Evolutionary conservation across 2,888 invertebrate species (phyloP).

Genomic region (Tipula confusa): DNA sequence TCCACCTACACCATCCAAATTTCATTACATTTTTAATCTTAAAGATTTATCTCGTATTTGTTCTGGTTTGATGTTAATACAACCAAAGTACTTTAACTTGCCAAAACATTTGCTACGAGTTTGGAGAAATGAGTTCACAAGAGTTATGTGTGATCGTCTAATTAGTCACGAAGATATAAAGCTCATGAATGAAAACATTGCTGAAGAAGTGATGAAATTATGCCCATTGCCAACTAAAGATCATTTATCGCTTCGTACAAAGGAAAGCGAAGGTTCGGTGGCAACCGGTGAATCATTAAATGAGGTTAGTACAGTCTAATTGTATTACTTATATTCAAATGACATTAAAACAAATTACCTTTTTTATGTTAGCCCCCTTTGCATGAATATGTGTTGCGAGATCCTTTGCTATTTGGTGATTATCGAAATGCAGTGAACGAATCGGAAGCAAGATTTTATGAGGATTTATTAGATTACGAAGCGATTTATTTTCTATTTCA

Average conservation of each 20-base stretch:
- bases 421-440: slow-evolving; percentile 81
- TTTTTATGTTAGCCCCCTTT: slow-evolving; percentile 41
- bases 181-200: slow-evolving; percentile 58
- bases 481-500: slow-evolving; percentile 82
- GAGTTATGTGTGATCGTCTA: slow-evolving; percentile 79
- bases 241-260: not conserved
- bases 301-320: no score
- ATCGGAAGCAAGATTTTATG: slow-evolving; percentile 74
- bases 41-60: slow-evolving; percentile 82
- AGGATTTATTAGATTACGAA: slow-evolving; percentile 85
- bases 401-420: slow-evolving; percentile 85
- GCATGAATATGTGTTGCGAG: slow-evolving; percentile 67
- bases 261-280: not conserved
- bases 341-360: slow-evolving; percentile 34
- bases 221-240: slow-evolving; percentile 40
- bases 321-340: not conserved
- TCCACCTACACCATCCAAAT: slow-evolving; percentile 88
- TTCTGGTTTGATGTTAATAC: slow-evolving; percentile 74
- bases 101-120: slow-evolving; percentile 70
- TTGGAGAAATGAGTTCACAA: slow-evolving; percentile 86
- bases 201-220: slow-evolving; percentile 56
- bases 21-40: slow-evolving; percentile 92
- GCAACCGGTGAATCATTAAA: not conserved
- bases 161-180: slow-evolving; percentile 57
- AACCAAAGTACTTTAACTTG: slow-evolving; percentile 64